Evolutionary conservation across 2,113 vertebrate species (phyloP), one percentile per base, ranked within the genome.

Genomic region (Gymnogyps californianus): DNA sequence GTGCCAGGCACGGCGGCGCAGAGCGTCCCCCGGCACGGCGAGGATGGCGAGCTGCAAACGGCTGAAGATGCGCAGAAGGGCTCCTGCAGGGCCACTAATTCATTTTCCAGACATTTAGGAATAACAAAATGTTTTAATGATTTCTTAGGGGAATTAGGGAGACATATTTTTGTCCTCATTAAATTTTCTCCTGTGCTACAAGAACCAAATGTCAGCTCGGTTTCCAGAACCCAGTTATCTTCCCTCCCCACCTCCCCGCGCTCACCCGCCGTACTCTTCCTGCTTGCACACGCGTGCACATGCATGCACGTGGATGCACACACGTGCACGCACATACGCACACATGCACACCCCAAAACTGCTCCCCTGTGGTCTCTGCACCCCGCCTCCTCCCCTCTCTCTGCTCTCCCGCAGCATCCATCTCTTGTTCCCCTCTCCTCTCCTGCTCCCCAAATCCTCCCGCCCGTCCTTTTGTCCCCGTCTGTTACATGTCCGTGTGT

Each of bases 91-190:
- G 97, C 90, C 96, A 62, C 97, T 98, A 97, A 98, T 98, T 98
- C 98, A 98, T 98, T 98, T 98, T 87, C 85, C 78, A 98, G 98
- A 98, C 98, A 89, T 98, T 98, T 98, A 98, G 98, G 98, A 98
- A 98, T 98, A 98, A 98, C 98, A 98, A 97, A 98, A 97, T 97
- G 97, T 97, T 98, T 98, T 98, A 98, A 98, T 98, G 97, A 98
- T 98, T 98, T 98, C 98, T 98, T 98, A 87, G 90, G 98, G 98
- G 98, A 98, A 98, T 98, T 97, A 86, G 87, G 96, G 97, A 98
- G 97, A 98, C 87, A 69, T 97, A 97, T 98, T 98, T 98, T 98
- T 95, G 96, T 98, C 96, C 98, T 98, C 98, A 97, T 98, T 98
- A 98, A 98, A 97, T 98, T 98, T 97, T 97, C 97, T 97, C 94